Conservation (phyloP, 2,888 invertebrate genomes). For the Pediacus dermestoides region DNA sequence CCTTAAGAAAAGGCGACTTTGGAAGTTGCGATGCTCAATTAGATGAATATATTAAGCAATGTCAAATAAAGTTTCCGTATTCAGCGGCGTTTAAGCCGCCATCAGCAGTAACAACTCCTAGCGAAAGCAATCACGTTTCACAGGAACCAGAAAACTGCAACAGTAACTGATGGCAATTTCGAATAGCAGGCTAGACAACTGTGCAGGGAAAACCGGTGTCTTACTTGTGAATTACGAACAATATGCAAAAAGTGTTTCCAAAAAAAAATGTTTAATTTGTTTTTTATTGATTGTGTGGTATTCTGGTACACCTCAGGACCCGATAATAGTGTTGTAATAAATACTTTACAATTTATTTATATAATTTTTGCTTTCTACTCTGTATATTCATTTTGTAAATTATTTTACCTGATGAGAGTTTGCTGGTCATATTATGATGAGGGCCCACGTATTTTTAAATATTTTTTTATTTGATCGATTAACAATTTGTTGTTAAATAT, state of each 20-base stretch:
- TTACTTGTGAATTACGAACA: conserved; percentile 26
- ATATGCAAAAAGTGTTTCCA: conserved; percentile 24
- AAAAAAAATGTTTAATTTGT: conserved; percentile 17
- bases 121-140: conserved; percentile 38
- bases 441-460: too few species aligned
- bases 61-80: conserved; percentile 73
- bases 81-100: conserved; percentile 67
- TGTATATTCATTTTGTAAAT: conserved; percentile 27
- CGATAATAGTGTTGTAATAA: conserved; percentile 23
- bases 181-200: conserved; percentile 14
- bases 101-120: conserved; percentile 19
- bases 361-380: conserved; percentile 28
- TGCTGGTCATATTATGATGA: too few species aligned
- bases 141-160: conserved; percentile 41
- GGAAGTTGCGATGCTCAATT: conserved; percentile 68
- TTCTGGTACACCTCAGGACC: conserved; percentile 29
- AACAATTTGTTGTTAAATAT: too few species aligned
- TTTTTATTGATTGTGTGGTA: conserved; percentile 18
- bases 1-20: conserved; percentile 75
- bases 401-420: conserved; percentile 14
- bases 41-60: conserved; percentile 67
- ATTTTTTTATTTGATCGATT: too few species aligned
- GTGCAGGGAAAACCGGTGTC: conserved; percentile 28
- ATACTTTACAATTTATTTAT: conserved; percentile 24
- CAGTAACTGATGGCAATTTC: conserved; percentile 41